These are phyloP conservation scores for Limanda limanda DNA, from an alignment of 2,113 vertebrate species.

Conservation along the genomic window DNA sequence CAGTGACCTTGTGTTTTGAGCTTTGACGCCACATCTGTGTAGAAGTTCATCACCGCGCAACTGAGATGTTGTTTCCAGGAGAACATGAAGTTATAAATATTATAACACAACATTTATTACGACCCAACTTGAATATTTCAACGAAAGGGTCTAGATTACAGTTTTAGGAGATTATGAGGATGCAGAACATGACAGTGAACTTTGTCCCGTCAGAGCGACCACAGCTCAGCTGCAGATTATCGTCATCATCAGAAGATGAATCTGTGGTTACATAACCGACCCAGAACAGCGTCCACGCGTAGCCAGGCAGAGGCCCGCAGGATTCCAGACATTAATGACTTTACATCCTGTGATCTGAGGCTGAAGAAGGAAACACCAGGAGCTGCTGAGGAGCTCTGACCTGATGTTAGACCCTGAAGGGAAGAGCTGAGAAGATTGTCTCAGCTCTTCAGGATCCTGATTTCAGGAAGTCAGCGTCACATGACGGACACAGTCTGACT, in stretches of 20 bases:
- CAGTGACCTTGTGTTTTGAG: neutral
- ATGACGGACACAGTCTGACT: no score
- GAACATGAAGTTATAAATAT: no score
- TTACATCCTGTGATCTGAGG: neutral
- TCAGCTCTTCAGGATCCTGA: no score
- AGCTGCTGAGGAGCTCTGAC: no score
- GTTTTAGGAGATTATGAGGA: neutral
- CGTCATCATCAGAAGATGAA: neutral
- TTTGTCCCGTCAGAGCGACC: neutral
- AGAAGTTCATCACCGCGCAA: no score
- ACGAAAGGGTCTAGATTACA: neutral
- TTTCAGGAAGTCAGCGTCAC: no score
- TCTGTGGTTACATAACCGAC: slow-evolving; percentile 14
- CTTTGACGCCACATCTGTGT: neutral
- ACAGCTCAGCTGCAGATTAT: neutral
- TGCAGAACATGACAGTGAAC: neutral
- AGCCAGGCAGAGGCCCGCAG: neutral
- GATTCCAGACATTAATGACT: neutral
- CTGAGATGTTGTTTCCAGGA: no score
- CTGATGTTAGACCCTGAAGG: no score
- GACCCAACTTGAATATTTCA: neutral
- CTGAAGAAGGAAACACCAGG: neutral
- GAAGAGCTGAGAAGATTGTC: no score
- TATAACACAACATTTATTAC: no score
- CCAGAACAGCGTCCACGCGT: neutral